These are phyloP conservation scores for Limosa lapponica DNA, from an alignment of 2,797 vertebrate genomes.

Conservation along the genomic window DNA sequence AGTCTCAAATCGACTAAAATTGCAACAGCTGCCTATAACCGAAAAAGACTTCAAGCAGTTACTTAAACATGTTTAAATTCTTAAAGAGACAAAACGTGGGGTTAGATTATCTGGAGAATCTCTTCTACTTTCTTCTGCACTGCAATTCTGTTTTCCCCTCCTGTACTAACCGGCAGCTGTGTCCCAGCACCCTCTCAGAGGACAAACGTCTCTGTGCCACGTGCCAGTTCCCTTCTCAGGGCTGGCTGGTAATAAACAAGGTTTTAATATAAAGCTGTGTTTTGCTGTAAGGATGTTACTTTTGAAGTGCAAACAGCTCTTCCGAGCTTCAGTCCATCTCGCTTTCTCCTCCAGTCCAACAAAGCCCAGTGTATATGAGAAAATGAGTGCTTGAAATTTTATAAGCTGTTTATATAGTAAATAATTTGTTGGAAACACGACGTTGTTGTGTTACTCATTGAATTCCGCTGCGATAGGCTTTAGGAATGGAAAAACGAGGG, in stretches of 20 bases:
- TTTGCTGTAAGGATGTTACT: background rate
- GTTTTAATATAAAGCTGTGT: background rate
- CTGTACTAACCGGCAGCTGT: background rate
- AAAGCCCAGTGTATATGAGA: background rate
- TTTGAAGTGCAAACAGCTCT: background rate
- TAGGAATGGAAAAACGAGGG: background rate
- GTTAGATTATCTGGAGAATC: background rate
- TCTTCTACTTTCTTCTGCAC: background rate
- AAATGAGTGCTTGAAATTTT: slow-evolving; percentile 1
- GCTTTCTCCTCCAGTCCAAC: background rate
- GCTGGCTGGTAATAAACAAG: background rate
- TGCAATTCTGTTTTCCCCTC: background rate
- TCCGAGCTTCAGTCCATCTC: background rate
- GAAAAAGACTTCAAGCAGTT: background rate
- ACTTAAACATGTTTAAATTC: background rate
- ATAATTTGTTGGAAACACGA: background rate
- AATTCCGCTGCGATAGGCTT: background rate
- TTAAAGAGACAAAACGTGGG: background rate
- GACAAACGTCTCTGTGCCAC: background rate
- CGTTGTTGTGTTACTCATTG: background rate
- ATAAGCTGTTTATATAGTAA: slow-evolving; percentile 18
- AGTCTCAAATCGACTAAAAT: background rate
- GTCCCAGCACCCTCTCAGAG: background rate
- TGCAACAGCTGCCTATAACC: background rate
- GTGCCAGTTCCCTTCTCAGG: background rate